A percentile compares a stretch with the other conserved stretches of the same genome.
Conservation (phyloP, 1,140 invertebrate genomes). For the Trichonephila clavipes region DNA sequence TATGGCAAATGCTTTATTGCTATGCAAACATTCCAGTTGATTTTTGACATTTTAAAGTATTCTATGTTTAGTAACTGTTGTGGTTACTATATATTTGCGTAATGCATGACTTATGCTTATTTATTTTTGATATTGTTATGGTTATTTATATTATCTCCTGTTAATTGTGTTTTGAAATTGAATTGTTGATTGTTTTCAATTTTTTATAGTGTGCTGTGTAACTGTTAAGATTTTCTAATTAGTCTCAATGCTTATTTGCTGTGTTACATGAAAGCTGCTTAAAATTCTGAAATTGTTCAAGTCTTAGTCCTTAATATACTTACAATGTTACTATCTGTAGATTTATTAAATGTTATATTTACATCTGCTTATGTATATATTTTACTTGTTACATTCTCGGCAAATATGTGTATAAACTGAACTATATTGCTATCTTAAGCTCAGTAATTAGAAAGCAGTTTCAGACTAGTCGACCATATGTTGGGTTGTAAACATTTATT, state of each 20-base stretch:
- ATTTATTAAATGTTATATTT: slow-evolving; percentile 8
- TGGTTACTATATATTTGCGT: background rate
- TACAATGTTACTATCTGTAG: slow-evolving; percentile 1
- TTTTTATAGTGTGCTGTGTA: slow-evolving; percentile 3
- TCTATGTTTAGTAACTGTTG: background rate
- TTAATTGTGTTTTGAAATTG: slow-evolving; percentile 32
- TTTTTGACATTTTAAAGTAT: slow-evolving; percentile 20
- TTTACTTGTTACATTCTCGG: slow-evolving; percentile 6
- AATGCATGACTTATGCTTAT: slow-evolving; percentile 63
- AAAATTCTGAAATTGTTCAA: background rate
- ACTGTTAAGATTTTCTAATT: background rate
- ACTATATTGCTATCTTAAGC: background rate
- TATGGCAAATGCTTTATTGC: background rate
- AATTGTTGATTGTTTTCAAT: slow-evolving; percentile 29
- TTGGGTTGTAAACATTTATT: slow-evolving; percentile 22
- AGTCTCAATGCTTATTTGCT: background rate
- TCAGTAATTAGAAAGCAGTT: slow-evolving; percentile 30
- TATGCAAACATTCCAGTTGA: background rate
- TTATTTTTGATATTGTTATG: slow-evolving; percentile 59
- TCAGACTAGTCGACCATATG: slow-evolving; percentile 21
- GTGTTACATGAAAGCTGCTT: slow-evolving; percentile 33
- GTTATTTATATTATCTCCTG: slow-evolving; percentile 56
- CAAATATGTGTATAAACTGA: slow-evolving; percentile 17
- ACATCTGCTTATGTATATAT: slow-evolving; percentile 13
- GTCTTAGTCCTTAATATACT: background rate